Evolutionary conservation across 1,140 invertebrate species (phyloP).

Genomic region (Globodera ellingtonae): DNA sequence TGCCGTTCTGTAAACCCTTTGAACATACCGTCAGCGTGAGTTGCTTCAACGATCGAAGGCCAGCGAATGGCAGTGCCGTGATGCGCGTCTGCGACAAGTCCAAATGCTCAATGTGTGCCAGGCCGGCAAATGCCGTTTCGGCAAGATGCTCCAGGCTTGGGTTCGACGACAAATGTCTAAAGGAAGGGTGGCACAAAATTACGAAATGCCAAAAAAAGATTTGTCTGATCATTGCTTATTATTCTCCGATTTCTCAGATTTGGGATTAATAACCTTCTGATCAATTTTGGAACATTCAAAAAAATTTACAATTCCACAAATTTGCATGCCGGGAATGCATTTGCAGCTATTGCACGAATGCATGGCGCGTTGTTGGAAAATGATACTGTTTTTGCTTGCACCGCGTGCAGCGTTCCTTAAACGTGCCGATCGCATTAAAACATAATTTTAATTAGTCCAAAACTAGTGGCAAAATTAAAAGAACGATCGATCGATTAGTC

Average conservation of each 20-base stretch:
- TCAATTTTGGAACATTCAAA: neutral
- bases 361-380: constrained; percentile 32
- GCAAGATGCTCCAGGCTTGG: constrained; percentile 18
- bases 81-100: constrained; percentile 47
- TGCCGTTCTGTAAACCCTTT: no score
- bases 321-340: constrained; percentile 40
- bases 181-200: neutral
- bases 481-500: no score
- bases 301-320: constrained; percentile 43
- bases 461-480: no score
- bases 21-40: constrained; percentile 15
- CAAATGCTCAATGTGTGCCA: constrained; percentile 37
- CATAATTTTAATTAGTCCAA: no score
- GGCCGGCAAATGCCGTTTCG: constrained; percentile 41
- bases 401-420: constrained; percentile 6
- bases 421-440: no score
- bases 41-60: constrained; percentile 47
- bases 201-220: constrained; percentile 1
- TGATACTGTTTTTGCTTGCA: constrained; percentile 29
- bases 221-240: neutral
- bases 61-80: constrained; percentile 36
- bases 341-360: constrained; percentile 22
- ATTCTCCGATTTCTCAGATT: neutral
- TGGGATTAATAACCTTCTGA: no score
- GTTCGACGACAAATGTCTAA: constrained; percentile 39